These are phyloP conservation scores for Microcebus murinus DNA, from an alignment of 2,113 vertebrate genomes.

Conservation along the genomic window DNA sequence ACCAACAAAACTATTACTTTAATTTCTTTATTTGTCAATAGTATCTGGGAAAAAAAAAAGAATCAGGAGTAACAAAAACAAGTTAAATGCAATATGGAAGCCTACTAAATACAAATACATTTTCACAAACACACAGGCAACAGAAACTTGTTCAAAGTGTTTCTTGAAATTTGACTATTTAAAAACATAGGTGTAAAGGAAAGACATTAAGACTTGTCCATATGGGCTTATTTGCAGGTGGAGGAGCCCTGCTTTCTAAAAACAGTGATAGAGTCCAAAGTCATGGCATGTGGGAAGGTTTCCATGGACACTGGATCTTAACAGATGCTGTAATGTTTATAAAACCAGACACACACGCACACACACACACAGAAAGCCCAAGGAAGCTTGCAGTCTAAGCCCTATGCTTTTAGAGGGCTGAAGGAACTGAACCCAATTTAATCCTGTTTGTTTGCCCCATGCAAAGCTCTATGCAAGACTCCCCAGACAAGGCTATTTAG, in stretches of 20 bases:
- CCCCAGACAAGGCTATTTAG: slow-evolving; percentile 57
- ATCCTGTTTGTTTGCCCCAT: slow-evolving; percentile 29
- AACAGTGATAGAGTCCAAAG: slow-evolving; percentile 36
- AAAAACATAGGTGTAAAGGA: slow-evolving; percentile 38
- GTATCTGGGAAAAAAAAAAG: slow-evolving; percentile 79
- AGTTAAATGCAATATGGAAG: slow-evolving; percentile 87
- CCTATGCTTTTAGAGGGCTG: slow-evolving; percentile 16
- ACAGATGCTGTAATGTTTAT: slow-evolving; percentile 32
- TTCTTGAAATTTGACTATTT: slow-evolving; percentile 76
- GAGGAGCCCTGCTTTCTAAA: slow-evolving; percentile 57
- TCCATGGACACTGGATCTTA: slow-evolving; percentile 51
- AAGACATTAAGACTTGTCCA: slow-evolving; percentile 65
- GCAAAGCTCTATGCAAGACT: slow-evolving; percentile 48
- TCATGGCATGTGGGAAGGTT: background rate
- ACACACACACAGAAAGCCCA: slow-evolving; percentile 13
- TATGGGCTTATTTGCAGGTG: slow-evolving; percentile 22
- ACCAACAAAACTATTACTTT: slow-evolving; percentile 60
- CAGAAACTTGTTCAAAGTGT: slow-evolving; percentile 70
- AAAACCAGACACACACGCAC: slow-evolving; percentile 22
- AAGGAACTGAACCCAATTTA: background rate
- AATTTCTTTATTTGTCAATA: slow-evolving; percentile 87
- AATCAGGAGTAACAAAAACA: slow-evolving; percentile 85
- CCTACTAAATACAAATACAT: slow-evolving; percentile 85
- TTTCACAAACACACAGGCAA: slow-evolving; percentile 82
- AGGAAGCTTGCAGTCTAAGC: slow-evolving; percentile 8